Evolutionary conservation across 2,888 invertebrate species (phyloP), one percentile per base, ranked within the genome.

Genomic region (Leptura quadrifasciata): DNA sequence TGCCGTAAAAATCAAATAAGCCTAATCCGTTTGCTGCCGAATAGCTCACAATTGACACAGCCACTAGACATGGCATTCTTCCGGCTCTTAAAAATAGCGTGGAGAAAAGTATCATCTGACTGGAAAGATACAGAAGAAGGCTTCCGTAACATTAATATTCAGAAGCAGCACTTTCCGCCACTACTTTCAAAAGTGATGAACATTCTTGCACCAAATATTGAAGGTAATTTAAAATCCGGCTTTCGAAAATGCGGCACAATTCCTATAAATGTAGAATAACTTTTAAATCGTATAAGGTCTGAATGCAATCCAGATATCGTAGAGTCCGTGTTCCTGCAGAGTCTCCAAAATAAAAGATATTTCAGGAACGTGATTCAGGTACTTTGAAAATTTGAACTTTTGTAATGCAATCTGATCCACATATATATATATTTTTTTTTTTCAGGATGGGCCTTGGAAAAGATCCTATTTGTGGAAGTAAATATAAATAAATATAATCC

Each of bases 81-180:
- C 39, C 57, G 69, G 35, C 57, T 57, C 17, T 20, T 65, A 17
- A 70, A 70, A 70, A 58, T 70, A 58, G 70, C 58, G 20, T 70
- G 60, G 70, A 8, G 35, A 68, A 55, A 55, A 17, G 55, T 68
- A n/a, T 55, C 35, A 39, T 31, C 31, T 31, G 64, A 64, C 57
- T 73, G 27, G 64, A 72, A 72, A 27, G 55, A 72, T 20, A 64
- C 76, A 12, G 58, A 12, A 10, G 68, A 76, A 69, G 73, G 73
- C 47, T 74, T 74, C 9, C 17, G 55, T 17, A 67, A 72, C 54
- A 64, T 63, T 64, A 58, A 52, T 20, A 60, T 73, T 57, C 73
- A 65, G 47, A 74, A 74, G 15, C 20, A 74, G 12, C 18, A 60
- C 35, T 72, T 54, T 54, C 27, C 72, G 47, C 20, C 55, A 64